phyloP scores from a whole-genome alignment of 1,140 invertebrate species.

The Steinernema khuongi region DNA sequence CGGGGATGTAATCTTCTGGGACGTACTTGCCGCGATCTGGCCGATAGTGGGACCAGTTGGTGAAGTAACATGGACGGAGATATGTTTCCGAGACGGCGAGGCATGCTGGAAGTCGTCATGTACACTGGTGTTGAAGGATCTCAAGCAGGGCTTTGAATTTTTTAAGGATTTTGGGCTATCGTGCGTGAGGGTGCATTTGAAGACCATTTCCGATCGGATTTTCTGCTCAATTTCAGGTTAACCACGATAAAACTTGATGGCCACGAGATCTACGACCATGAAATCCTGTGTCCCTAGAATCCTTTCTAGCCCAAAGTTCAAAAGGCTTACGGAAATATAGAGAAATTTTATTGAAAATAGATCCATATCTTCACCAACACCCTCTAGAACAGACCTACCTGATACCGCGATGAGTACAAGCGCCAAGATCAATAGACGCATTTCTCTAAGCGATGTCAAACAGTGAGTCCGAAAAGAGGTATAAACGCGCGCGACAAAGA shows the following conservation, averaged over 20 bases:
- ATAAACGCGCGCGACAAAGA: background rate
- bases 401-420: background rate
- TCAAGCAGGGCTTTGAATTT: no score
- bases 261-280: no score
- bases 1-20: constrained; percentile 87
- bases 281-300: no score
- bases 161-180: no score
- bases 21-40: constrained; percentile 83
- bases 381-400: background rate
- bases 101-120: background rate
- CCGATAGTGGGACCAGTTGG: constrained; percentile 93
- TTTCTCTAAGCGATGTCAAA: background rate
- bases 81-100: constrained; percentile 20
- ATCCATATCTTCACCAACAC: background rate
- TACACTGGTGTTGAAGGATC: background rate
- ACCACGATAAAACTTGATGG: no score
- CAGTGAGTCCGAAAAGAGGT: background rate
- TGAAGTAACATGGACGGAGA: constrained; percentile 76
- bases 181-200: no score
- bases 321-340: no score
- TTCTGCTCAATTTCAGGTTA: no score
- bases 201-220: no score
- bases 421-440: background rate
- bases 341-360: background rate
- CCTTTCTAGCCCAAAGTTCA: no score